These are phyloP conservation scores for Crocuta crocuta DNA, from an alignment of 2,113 vertebrate genomes.

Conservation along the genomic window DNA sequence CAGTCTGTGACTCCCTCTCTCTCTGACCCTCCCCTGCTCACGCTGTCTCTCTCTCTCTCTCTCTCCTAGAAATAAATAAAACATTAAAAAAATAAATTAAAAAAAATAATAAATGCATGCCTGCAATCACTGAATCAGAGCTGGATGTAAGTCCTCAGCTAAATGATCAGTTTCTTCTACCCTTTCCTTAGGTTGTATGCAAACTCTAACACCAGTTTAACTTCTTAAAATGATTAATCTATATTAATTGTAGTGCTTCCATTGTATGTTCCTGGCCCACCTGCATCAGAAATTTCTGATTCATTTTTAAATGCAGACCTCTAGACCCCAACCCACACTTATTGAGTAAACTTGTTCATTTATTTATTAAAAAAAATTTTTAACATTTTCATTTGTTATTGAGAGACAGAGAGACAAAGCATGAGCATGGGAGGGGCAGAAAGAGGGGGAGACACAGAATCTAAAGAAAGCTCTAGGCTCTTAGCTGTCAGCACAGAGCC, in stretches of 20 bases:
- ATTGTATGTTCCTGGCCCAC: not conserved
- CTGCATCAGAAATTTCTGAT: not conserved
- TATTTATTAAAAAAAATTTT: no score
- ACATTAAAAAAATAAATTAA: no score
- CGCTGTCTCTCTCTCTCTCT: no score
- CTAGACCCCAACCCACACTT: not conserved
- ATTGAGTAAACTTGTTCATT: not conserved
- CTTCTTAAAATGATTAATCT: not conserved
- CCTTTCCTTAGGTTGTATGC: not conserved
- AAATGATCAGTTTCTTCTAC: not conserved
- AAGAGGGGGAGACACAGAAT: no score
- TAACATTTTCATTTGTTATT: no score
- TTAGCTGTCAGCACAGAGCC: no score
- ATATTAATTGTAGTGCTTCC: not conserved
- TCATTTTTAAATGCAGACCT: not conserved
- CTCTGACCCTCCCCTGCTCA: no score
- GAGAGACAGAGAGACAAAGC: no score
- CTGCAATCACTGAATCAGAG: not conserved
- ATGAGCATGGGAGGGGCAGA: no score
- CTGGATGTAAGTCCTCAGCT: not conserved
- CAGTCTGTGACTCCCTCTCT: no score
- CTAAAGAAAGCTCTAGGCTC: no score
- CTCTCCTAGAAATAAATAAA: no score
- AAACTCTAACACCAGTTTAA: constrained; percentile 5
- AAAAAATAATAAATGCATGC: not conserved